Conservation (phyloP, 2,888 invertebrate genomes). For the Plagiodera versicolora region DNA sequence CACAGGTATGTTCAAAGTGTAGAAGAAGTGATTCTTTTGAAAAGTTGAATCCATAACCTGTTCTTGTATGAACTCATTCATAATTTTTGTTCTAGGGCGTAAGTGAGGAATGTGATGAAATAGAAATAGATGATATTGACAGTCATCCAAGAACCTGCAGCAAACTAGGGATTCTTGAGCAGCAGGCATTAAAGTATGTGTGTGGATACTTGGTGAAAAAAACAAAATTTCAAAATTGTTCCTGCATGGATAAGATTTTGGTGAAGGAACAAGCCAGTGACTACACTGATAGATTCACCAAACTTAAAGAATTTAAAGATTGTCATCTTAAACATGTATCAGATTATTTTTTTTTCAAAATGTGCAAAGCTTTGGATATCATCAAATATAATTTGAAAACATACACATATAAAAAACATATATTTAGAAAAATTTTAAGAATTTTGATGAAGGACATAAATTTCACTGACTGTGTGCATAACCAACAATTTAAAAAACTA, state of each 20-base stretch:
- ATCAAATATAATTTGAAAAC: neutral
- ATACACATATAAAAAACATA: neutral
- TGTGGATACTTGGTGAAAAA: constrained; percentile 2
- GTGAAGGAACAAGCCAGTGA: neutral
- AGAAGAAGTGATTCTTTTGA: too few species aligned
- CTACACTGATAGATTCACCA: neutral
- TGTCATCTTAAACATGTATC: neutral
- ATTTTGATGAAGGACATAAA: neutral
- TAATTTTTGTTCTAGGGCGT: neutral
- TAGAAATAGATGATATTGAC: neutral
- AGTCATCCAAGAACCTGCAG: neutral
- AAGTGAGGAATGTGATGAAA: neutral
- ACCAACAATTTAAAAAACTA: neutral
- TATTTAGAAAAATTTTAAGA: neutral
- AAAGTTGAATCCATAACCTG: too few species aligned
- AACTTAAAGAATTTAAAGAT: neutral
- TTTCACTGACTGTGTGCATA: neutral
- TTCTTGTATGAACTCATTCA: too few species aligned
- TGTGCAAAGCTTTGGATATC: neutral
- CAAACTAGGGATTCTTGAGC: neutral
- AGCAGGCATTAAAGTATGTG: constrained; percentile 7
- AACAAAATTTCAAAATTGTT: constrained; percentile 4
- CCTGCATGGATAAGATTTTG: neutral
- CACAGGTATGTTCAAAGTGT: neutral
- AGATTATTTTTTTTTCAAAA: neutral